Evolutionary conservation across 53 echinoderm and acorn worm genomes (phyloP).

Genomic region (Stichopus horrens): DNA sequence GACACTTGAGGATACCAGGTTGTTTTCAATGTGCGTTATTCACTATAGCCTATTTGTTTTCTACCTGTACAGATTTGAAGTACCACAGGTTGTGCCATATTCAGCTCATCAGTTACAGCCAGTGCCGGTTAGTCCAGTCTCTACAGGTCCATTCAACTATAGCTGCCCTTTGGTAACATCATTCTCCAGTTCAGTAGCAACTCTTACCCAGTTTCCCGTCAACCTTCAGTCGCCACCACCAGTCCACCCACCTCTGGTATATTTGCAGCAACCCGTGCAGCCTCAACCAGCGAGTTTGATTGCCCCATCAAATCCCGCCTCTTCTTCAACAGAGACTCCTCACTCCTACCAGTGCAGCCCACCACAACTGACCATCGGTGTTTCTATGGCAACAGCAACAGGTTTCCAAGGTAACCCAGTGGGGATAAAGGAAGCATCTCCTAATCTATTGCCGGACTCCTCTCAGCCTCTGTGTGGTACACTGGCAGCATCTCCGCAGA

Average conservation of each 20-base stretch:
- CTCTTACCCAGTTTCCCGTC: neutral
- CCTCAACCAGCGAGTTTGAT: neutral
- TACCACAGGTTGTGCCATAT: neutral
- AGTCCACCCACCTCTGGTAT: neutral
- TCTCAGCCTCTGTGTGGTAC: neutral
- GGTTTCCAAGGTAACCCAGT: neutral
- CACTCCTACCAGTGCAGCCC: neutral
- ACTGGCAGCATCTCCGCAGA: neutral
- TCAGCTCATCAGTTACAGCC: neutral
- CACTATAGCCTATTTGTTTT: too few species aligned
- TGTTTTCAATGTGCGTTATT: too few species aligned
- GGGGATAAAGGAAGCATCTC: neutral
- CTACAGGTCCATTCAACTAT: neutral
- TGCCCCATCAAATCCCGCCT: neutral
- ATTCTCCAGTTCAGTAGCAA: neutral
- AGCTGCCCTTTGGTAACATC: neutral
- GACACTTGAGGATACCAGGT: too few species aligned
- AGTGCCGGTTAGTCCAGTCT: neutral
- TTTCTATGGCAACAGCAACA: neutral
- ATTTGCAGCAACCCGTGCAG: neutral
- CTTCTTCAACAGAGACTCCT: neutral
- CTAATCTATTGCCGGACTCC: neutral
- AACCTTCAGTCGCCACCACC: neutral
- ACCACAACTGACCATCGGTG: neutral
- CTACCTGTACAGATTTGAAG: neutral